Evolutionary conservation across 2,797 vertebrate species (phyloP), one percentile per base, ranked within the genome.

Genomic region (Halcyon leucocephala): DNA sequence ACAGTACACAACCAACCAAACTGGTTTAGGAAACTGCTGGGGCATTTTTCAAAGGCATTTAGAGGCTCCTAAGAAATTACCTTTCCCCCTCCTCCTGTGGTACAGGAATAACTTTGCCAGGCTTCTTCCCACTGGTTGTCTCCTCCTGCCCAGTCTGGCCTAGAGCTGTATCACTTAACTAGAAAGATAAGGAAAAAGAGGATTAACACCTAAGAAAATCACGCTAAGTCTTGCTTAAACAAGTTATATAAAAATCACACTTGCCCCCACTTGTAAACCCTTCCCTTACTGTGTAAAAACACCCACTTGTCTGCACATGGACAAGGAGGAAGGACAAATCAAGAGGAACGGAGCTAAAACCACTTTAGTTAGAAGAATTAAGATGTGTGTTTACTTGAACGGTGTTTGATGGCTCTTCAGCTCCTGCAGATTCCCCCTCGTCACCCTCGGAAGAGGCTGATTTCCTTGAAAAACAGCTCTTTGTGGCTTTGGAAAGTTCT

Each of bases 71-170:
- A 52, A 93, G 78, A 74, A 61, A 49, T 91, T 96, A 97, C 97
- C 96, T 98, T 76, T 86, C 83, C 33, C 90, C 94, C 87, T 97
- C 90, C 57, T 93, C 31, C 79, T 91, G 93, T 15, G 76, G 90
- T 65, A 93, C 80, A 66, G 95, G 88, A 92, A 84, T 86, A 72
- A 94, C 73, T 96, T 91, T 82, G 69, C 76, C 90, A 84, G 88
- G 89, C 88, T 96, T 96, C 92, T 90, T 95, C 31, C 95, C 89
- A 39, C 31, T 61, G 74, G 35, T 41, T 92, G 74, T 77, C 41
- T 97, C 95, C 44, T 96, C 94, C 60, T 96, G 96, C 88, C 69
- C 91, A 78, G 67, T 77, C 86, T 94, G 93, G 84, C 88, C 84
- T 67, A 35, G 31, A 86, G 83, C 16, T 94, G 71, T 64, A 83